phyloP scores from a whole-genome alignment of 2,797 vertebrate genomes.

The Neopelma chrysocephalum region DNA sequence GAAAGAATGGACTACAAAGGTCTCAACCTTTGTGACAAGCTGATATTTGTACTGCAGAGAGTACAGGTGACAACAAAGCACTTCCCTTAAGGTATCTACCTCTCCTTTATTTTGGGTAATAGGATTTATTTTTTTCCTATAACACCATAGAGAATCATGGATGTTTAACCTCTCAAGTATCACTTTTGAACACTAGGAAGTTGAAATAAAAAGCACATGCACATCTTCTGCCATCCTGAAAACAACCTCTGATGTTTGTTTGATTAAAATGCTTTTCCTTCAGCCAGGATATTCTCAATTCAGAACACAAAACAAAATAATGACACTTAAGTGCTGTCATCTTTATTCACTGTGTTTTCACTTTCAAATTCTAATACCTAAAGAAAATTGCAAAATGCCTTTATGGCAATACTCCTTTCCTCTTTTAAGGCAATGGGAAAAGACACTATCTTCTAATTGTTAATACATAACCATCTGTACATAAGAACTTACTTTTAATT shows the following conservation, averaged over 20 bases:
- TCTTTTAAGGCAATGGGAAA: not conserved
- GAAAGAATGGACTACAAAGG: slow-evolving; percentile 2
- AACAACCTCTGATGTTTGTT: not conserved
- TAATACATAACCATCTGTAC: not conserved
- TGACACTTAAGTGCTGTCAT: not conserved
- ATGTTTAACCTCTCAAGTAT: not conserved
- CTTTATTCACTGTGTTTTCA: not conserved
- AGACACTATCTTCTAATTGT: not conserved
- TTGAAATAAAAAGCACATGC: not conserved
- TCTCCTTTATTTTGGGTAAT: slow-evolving; percentile 1
- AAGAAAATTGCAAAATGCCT: not conserved
- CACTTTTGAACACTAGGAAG: not conserved
- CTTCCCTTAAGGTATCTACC: slow-evolving; percentile 11
- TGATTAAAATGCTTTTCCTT: not conserved
- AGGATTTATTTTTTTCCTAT: not conserved
- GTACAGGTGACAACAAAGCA: slow-evolving; percentile 20
- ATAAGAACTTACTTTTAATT: not conserved
- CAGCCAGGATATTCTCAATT: not conserved
- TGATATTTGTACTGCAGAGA: not conserved
- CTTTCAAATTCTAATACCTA: not conserved
- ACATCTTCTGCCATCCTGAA: not conserved
- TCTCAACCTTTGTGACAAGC: slow-evolving; percentile 28
- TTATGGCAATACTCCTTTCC: not conserved
- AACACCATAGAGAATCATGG: not conserved
- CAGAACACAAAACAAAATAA: not conserved